Base-by-base conservation (phyloP, 1,140 invertebrate species). In the Pseudomyrmex concolor region DNA sequence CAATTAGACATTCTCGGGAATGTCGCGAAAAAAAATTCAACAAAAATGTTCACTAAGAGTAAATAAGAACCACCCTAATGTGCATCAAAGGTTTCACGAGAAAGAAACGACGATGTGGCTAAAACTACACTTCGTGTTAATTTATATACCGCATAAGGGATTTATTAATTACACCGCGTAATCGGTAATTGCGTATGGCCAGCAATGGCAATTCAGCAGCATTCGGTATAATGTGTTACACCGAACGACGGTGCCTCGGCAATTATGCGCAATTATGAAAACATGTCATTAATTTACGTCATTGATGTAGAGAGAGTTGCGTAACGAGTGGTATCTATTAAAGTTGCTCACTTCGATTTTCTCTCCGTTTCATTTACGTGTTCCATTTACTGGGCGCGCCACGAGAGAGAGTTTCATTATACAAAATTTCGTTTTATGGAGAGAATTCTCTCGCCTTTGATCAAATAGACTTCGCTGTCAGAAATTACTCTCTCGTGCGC, bases 181-280 rank as follows among this genome's bases (percentile, higher is more conserved):
- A 7, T 4, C 4, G 12, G 19, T 54, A 76, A 76, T 54, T 54
- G 8, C 2, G 10, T 15, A 4, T 68, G 9, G 10, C 15, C 22
- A 9, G 19, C 25, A 70, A 70, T 17, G 15, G 48, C 19, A 19
- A 77, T 76, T 76, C 15, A 67, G 2, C 9, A 22, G 10, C 43
- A 70, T 59, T 78, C 2, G 15, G 2, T 59, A 13, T 68, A 59
- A 76, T 48, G 12, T 10, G 19, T 48, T 74, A 19, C 34, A 0
- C n/a, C n/a, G 45, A 22, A 22, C 1, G n/a, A 60, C 34, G 19
- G 17, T 67, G 71, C 71, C 45, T 54, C 25, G 62, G 25, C 55
- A 59, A 81, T 86, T 73, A 81, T 45, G 34, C 19, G 43, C 48
- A 54, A 84, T 86, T 71, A 66, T 43, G 34, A 12, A 17, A 10